Conservation (phyloP, 2,113 vertebrate species). For the Verasper variegatus region DNA sequence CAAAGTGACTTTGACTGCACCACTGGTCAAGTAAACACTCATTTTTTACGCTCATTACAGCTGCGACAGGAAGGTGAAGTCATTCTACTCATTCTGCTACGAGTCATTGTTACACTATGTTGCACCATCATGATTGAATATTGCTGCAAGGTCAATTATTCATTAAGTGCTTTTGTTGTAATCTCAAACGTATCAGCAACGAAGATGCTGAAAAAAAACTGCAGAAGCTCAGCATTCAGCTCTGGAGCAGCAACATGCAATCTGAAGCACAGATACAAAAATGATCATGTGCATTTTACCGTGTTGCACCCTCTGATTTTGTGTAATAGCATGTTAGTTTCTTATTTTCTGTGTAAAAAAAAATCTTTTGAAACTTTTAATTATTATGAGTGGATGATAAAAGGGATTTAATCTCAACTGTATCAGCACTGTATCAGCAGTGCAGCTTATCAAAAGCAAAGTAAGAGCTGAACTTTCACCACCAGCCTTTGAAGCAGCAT, state of each 20-base stretch:
- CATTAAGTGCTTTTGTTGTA: slow-evolving; percentile 36
- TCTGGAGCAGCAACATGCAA: slow-evolving; percentile 1
- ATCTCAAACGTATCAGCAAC: slow-evolving; percentile 21
- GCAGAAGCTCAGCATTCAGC: not conserved
- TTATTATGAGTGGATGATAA: slow-evolving; percentile 4
- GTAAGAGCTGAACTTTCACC: not conserved
- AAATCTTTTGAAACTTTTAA: not conserved
- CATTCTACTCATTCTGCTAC: not conserved
- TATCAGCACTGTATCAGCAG: slow-evolving; percentile 43
- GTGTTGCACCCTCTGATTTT: not conserved
- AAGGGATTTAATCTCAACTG: slow-evolving; percentile 1
- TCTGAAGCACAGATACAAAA: not conserved
- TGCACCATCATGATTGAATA: slow-evolving; percentile 40
- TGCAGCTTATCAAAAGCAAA: slow-evolving; percentile 27
- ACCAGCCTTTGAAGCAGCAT: slow-evolving; percentile 35
- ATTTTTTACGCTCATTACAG: not conserved
- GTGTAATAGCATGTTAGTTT: not conserved
- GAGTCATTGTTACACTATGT: slow-evolving; percentile 31
- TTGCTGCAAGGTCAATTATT: slow-evolving; percentile 50
- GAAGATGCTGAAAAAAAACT: not conserved
- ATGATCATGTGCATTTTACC: not conserved
- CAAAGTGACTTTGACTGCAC: slow-evolving; percentile 1
- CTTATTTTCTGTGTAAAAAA: not conserved
- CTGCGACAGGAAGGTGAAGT: slow-evolving; percentile 3
- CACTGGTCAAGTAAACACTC: not conserved